Conservation (phyloP, 2,888 invertebrate species). For the Sinodicranocentrus sp. region DNA sequence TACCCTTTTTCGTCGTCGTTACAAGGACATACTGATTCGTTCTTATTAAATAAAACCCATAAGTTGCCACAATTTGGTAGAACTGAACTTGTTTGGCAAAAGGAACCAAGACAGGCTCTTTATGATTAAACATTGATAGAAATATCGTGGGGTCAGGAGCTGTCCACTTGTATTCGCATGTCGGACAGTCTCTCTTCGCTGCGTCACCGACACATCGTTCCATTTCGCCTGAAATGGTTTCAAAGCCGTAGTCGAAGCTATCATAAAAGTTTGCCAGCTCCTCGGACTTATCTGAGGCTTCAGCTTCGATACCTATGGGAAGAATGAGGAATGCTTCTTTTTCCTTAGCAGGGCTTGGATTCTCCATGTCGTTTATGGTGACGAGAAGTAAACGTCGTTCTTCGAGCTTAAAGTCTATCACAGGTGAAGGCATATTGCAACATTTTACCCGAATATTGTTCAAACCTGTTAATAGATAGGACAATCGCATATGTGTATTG, state of each 20-base stretch:
- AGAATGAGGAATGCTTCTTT: not conserved
- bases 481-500: no score
- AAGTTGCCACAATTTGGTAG: slow-evolving; percentile 7
- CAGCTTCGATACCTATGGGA: not conserved
- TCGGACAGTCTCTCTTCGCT: not conserved
- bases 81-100: not conserved
- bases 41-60: not conserved
- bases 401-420: not conserved
- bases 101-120: not conserved
- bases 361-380: not conserved
- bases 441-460: slow-evolving; percentile 4
- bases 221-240: not conserved
- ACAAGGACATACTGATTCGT: slow-evolving; percentile 7
- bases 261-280: not conserved
- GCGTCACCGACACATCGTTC: no score
- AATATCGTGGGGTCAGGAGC: not conserved
- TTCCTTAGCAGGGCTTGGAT: not conserved
- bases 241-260: not conserved
- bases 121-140: not conserved
- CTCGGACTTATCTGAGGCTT: not conserved
- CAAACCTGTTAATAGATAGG: no score
- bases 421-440: slow-evolving; percentile 5
- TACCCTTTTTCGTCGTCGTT: not conserved
- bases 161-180: not conserved
- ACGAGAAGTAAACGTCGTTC: not conserved